Percentiles rank a stretch among this genome's conserved stretches.
Conservation (phyloP, 2,113 vertebrate species). For the Oryzias javanicus region DNA sequence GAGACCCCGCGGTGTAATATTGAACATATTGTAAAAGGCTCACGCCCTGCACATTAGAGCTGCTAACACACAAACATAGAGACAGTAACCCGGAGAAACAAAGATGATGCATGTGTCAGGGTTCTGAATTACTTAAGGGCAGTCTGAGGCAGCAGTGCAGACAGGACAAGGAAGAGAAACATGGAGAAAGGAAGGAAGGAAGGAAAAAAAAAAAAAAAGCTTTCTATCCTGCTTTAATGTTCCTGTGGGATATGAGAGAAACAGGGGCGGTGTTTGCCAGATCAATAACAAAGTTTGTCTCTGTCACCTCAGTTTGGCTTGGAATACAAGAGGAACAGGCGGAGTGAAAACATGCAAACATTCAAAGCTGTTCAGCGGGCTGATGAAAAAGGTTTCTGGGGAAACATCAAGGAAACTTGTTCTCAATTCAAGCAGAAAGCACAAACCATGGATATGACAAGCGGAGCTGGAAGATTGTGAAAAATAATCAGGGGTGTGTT, state of each 20-base stretch:
- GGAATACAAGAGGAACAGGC: constrained; percentile 32
- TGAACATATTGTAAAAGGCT: constrained; percentile 70
- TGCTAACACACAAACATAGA: constrained; percentile 38
- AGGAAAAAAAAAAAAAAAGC: constrained; percentile 39
- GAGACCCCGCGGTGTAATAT: constrained; percentile 68
- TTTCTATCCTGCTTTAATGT: constrained; percentile 59
- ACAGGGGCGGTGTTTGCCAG: constrained; percentile 27
- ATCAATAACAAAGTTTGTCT: constrained; percentile 64
- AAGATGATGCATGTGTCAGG: constrained; percentile 32
- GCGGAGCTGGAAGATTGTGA: neutral
- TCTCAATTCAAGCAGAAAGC: constrained; percentile 1
- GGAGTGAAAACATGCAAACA: constrained; percentile 28
- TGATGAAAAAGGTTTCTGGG: constrained; percentile 1
- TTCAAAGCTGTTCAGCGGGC: constrained; percentile 30
- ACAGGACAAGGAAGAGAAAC: constrained; percentile 46
- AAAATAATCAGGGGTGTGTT: neutral
- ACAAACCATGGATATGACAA: neutral
- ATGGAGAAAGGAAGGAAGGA: constrained; percentile 12
- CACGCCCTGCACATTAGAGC: constrained; percentile 61
- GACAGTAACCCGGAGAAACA: constrained; percentile 12
- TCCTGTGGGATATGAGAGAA: constrained; percentile 46
- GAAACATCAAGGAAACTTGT: constrained; percentile 9
- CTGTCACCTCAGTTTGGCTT: constrained; percentile 42
- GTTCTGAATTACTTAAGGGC: constrained; percentile 59
- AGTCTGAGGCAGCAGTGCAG: constrained; percentile 59